Conservation (phyloP, 2,113 vertebrate species). For the Rhabdomys dilectus region DNA sequence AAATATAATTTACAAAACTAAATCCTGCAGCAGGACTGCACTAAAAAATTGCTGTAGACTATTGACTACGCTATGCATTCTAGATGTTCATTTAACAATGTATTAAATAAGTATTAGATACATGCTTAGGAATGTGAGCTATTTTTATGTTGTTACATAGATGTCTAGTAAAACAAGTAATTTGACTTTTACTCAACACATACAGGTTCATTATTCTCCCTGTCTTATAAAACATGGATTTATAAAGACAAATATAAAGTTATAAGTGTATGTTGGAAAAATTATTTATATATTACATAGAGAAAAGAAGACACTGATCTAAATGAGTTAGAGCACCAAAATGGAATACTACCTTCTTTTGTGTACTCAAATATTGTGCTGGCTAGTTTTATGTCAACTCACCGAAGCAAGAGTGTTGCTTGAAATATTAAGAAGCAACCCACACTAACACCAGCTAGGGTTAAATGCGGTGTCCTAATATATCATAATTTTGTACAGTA, state of each 20-base stretch:
- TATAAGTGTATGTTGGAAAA: too few species aligned
- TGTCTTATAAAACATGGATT: too few species aligned
- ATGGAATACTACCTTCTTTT: neutral
- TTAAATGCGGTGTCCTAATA: too few species aligned
- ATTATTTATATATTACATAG: neutral
- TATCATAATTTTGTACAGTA: too few species aligned
- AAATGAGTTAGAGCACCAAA: conserved; percentile 8
- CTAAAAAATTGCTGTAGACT: conserved; percentile 46
- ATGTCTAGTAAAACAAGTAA: conserved; percentile 34
- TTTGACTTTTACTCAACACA: neutral
- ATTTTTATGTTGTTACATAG: neutral
- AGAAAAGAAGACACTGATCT: neutral
- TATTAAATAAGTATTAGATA: conserved; percentile 53
- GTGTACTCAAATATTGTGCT: neutral
- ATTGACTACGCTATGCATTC: conserved; percentile 6
- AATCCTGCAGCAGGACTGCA: neutral
- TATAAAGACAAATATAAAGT: too few species aligned
- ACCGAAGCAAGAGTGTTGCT: too few species aligned
- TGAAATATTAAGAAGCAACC: too few species aligned
- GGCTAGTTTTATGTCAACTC: neutral
- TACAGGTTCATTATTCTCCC: too few species aligned
- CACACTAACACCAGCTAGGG: too few species aligned
- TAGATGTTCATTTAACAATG: conserved; percentile 45
- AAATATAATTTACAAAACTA: conserved; percentile 43
- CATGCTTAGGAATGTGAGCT: conserved; percentile 8